These are phyloP conservation scores for Aldabrachelys gigantea DNA, from an alignment of 2,113 vertebrate species.

Conservation along the genomic window DNA sequence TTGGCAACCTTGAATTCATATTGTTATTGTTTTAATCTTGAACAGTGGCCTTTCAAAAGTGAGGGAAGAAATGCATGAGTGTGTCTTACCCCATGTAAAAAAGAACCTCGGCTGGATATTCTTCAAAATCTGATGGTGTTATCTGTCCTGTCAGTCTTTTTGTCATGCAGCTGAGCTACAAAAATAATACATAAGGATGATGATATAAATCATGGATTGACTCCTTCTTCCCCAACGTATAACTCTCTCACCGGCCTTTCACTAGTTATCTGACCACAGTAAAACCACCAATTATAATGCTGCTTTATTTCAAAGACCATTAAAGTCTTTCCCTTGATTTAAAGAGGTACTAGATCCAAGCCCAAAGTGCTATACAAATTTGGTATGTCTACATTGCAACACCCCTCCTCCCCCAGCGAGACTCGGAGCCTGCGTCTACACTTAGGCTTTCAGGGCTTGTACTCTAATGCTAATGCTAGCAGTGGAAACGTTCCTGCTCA, in stretches of 20 bases:
- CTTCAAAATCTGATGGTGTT: background rate
- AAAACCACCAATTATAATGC: background rate
- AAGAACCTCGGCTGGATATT: constrained; percentile 8
- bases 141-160: background rate
- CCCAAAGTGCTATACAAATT: background rate
- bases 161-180: constrained; percentile 13
- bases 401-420: background rate
- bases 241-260: background rate
- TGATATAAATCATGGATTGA: background rate
- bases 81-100: constrained; percentile 5
- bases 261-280: background rate
- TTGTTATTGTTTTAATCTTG: background rate
- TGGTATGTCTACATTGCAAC: background rate
- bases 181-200: background rate
- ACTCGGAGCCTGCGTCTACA: background rate
- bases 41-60: background rate
- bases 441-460: background rate
- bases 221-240: background rate
- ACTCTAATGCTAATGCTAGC: too few species aligned
- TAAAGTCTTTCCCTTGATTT: background rate
- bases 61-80: background rate
- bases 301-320: background rate
- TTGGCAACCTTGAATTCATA: background rate
- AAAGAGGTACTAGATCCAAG: background rate
- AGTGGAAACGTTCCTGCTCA: background rate